phyloP scores from a whole-genome alignment of 30 jellyfish, hydroid and myxozoan species.

The Chironex yamaguchii region DNA sequence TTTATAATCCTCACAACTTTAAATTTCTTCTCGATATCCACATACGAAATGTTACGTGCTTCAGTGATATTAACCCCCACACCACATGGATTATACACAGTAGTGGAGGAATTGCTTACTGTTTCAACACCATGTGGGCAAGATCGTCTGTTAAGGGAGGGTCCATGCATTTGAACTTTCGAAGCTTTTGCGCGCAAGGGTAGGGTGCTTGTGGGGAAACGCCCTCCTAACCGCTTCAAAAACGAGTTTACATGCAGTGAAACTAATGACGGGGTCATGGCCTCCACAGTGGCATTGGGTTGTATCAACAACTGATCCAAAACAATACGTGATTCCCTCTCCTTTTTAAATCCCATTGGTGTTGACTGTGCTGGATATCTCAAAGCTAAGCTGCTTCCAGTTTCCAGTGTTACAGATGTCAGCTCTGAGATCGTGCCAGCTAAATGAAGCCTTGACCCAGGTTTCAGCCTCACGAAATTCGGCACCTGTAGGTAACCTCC shows the following conservation, averaged over 20 bases:
- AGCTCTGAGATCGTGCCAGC: slow-evolving; percentile 57
- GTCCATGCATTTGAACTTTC: slow-evolving; percentile 25
- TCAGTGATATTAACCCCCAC: slow-evolving; percentile 42
- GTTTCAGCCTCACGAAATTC: slow-evolving; percentile 22
- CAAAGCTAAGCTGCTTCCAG: slow-evolving; percentile 44
- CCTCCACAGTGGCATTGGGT: slow-evolving; percentile 29
- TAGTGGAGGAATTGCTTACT: slow-evolving; percentile 26
- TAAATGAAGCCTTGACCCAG: slow-evolving; percentile 9
- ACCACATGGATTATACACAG: slow-evolving; percentile 69
- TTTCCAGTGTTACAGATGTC: slow-evolving; percentile 26
- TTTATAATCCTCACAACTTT: slow-evolving; percentile 45
- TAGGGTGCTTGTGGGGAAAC: slow-evolving; percentile 9
- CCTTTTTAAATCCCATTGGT: slow-evolving; percentile 25
- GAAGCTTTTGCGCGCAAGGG: slow-evolving; percentile 31
- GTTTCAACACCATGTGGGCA: slow-evolving; percentile 77
- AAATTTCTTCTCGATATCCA: slow-evolving; percentile 17
- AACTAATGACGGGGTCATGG: neutral
- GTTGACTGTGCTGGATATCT: slow-evolving; percentile 53
- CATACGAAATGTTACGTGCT: slow-evolving; percentile 61
- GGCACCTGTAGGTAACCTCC: slow-evolving; percentile 73
- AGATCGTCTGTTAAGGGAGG: slow-evolving; percentile 31
- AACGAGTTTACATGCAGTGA: slow-evolving; percentile 23
- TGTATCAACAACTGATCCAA: slow-evolving; percentile 33
- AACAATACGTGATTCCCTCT: slow-evolving; percentile 12
- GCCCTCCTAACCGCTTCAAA: slow-evolving; percentile 46